Conservation (phyloP, 2,113 vertebrate genomes). For the Pelecanus crispus region DNA sequence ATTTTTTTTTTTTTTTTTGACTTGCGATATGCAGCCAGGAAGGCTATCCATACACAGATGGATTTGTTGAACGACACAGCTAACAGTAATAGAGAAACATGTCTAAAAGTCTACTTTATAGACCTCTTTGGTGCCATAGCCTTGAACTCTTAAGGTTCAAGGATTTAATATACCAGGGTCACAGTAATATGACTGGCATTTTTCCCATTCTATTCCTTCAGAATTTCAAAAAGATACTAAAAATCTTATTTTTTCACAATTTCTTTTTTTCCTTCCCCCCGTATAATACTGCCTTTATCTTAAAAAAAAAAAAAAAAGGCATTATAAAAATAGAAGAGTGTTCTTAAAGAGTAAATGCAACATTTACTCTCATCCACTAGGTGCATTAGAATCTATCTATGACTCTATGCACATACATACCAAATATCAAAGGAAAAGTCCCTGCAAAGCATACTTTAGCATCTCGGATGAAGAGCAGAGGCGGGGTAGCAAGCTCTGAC, state of each 20-base stretch:
- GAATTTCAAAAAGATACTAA: not conserved
- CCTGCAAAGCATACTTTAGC: not conserved
- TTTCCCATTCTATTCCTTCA: not conserved
- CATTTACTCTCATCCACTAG: not conserved
- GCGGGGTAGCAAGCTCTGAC: not conserved
- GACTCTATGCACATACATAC: too few species aligned
- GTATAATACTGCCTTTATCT: not conserved
- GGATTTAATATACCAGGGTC: not conserved
- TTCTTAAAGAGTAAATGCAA: not conserved
- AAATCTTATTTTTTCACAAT: not conserved
- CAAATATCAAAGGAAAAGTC: not conserved
- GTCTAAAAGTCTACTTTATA: not conserved
- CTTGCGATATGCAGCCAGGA: not conserved
- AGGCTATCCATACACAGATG: not conserved
- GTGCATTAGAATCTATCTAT: too few species aligned
- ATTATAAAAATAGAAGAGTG: not conserved
- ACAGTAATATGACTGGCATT: not conserved
- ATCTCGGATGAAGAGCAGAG: not conserved
- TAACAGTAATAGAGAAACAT: not conserved
- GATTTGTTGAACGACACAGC: not conserved
- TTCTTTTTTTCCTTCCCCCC: not conserved
- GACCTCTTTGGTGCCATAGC: not conserved
- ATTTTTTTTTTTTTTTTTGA: not conserved
- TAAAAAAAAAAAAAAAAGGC: not conserved
- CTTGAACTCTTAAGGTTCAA: not conserved